Conservation (phyloP, 2,888 invertebrate genomes). For the Eupithecia exiguata region DNA sequence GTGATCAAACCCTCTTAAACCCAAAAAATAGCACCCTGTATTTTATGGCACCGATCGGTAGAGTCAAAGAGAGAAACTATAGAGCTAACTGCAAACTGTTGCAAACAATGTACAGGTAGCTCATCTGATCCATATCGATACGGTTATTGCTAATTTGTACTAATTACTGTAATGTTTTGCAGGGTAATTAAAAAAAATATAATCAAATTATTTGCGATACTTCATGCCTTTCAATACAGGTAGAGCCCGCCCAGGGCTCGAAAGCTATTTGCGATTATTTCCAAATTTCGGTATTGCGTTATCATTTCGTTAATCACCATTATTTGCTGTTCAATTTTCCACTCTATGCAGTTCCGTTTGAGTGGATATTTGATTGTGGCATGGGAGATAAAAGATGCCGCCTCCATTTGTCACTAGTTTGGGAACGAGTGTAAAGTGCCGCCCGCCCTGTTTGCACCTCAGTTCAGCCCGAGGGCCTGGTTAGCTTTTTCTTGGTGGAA, state of each 20-base stretch:
- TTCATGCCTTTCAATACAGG: slow-evolving; percentile 61
- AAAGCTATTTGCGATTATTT: slow-evolving; percentile 80
- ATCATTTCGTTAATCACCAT: slow-evolving; percentile 71
- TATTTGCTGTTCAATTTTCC: slow-evolving; percentile 39
- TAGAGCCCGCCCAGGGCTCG: slow-evolving; percentile 63
- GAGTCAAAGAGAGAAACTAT: no score
- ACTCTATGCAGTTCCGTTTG: slow-evolving; percentile 48
- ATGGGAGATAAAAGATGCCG: slow-evolving; percentile 79
- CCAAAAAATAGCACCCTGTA: no score
- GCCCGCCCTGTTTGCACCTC: slow-evolving; percentile 80
- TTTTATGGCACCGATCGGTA: no score
- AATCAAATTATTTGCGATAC: slow-evolving; percentile 61
- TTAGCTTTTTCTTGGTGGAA: slow-evolving; percentile 68
- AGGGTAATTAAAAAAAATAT: no score
- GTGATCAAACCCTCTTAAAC: no score
- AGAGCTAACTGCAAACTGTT: no score
- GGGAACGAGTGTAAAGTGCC: slow-evolving; percentile 73
- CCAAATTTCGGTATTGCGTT: slow-evolving; percentile 78
- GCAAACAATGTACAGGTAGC: no score
- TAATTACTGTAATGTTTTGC: no score
- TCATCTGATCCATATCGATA: no score
- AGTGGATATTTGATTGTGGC: slow-evolving; percentile 54
- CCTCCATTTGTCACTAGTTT: slow-evolving; percentile 81
- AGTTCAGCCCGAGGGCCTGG: slow-evolving; percentile 45
- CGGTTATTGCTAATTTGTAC: no score